Conservation (phyloP, 2,797 vertebrate genomes). For the Uromys caudimaculatus region DNA sequence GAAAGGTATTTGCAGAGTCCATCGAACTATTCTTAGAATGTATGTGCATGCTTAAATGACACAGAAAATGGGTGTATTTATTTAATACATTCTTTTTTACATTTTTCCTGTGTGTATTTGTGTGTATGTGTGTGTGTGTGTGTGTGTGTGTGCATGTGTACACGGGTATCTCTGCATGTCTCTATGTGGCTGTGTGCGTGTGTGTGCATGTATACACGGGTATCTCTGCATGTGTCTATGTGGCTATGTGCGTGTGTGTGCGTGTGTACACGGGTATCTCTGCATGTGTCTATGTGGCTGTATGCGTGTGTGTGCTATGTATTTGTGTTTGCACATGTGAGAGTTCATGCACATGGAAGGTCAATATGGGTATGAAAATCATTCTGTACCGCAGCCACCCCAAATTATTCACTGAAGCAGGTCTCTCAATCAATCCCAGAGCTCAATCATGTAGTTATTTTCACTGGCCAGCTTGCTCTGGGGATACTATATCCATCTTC, state of each 20-base stretch:
- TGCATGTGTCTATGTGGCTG: background rate
- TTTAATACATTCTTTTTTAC: background rate
- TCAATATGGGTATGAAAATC: background rate
- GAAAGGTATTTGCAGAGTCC: background rate
- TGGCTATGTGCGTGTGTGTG: too few relatives aligned
- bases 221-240: background rate
- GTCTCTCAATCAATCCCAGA: background rate
- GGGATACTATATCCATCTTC: background rate
- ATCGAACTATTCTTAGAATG: background rate
- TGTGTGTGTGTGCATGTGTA: background rate
- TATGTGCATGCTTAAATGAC: constrained; percentile 24
- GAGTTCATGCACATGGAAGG: background rate
- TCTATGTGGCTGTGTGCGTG: too few relatives aligned
- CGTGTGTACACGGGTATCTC: too few relatives aligned
- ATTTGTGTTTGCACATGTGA: background rate
- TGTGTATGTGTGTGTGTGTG: background rate
- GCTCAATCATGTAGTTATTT: background rate
- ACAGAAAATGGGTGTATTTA: constrained; percentile 25
- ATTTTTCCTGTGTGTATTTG: background rate
- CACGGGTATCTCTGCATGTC: too few relatives aligned
- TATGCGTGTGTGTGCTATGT: too few relatives aligned
- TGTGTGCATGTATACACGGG: background rate
- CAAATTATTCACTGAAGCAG: background rate
- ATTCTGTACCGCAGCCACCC: background rate
- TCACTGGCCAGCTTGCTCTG: background rate